These are phyloP conservation scores for Drosophila yooni DNA, from an alignment of 2,888 invertebrate species.

Conservation along the genomic window DNA sequence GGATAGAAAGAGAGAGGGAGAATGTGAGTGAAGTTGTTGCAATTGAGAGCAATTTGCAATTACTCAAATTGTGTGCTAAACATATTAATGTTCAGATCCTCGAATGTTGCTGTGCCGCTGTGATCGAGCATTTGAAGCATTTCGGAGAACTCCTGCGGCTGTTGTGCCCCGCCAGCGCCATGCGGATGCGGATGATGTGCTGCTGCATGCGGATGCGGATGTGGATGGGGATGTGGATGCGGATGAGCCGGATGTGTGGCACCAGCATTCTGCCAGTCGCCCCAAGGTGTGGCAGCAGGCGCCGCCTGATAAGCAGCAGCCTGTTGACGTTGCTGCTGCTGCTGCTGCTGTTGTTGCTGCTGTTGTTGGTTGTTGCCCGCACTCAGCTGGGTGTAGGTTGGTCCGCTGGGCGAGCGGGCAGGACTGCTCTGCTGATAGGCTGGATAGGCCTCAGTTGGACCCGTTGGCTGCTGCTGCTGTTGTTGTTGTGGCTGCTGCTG, in stretches of 20 bases:
- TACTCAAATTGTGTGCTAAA: conserved; percentile 93
- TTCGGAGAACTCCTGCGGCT: conserved; percentile 92
- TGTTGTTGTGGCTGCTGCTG: conserved; percentile 39
- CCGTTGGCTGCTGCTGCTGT: conserved; percentile 86
- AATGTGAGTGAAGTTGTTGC: background rate
- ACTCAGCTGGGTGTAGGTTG: conserved; percentile 92
- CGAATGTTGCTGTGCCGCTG: conserved; percentile 92
- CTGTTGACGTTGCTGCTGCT: conserved; percentile 69
- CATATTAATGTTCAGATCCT: conserved; percentile 95
- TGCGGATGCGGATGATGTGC: conserved; percentile 82
- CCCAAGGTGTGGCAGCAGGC: conserved; percentile 86
- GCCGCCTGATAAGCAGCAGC: conserved; percentile 85
- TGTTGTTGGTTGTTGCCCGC: conserved; percentile 87
- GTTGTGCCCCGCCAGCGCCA: conserved; percentile 85
- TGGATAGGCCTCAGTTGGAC: conserved; percentile 89
- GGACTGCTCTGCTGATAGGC: conserved; percentile 90
- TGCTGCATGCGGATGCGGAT: conserved; percentile 79
- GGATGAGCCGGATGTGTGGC: conserved; percentile 81
- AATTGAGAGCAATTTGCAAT: conserved; percentile 32
- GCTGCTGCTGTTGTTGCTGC: conserved; percentile 72
- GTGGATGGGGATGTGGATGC: conserved; percentile 81
- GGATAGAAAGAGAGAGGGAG: background rate
- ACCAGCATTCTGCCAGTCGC: conserved; percentile 88
- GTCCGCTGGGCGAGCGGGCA: conserved; percentile 92
- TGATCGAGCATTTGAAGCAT: conserved; percentile 97